phyloP scores from a whole-genome alignment of 2,113 vertebrate species.

The Phylloscopus trochilus region DNA sequence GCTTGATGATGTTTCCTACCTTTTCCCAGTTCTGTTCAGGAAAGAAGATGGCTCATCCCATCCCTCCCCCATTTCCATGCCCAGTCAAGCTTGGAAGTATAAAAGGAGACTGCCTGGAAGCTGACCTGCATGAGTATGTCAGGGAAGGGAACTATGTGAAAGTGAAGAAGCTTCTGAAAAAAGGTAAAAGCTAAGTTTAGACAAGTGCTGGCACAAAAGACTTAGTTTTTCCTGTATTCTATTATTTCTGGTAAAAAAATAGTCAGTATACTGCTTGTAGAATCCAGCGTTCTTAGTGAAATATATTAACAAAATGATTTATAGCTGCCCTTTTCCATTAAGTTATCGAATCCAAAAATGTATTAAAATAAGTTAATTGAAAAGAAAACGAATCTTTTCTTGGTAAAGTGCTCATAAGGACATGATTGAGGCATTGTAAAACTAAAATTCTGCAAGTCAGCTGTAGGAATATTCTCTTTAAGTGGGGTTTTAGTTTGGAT shows the following conservation, averaged over 20 bases:
- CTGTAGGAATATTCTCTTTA: not conserved
- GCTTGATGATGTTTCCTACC: rapidly evolving
- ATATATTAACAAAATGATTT: rapidly evolving
- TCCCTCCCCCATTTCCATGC: constrained; percentile 72
- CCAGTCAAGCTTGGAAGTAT: constrained; percentile 77
- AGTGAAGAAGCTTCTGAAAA: constrained; percentile 83
- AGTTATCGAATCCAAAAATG: rapidly evolving
- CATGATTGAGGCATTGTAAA: rapidly evolving
- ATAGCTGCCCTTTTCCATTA: not conserved
- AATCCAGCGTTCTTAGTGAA: not conserved
- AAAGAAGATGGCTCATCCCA: constrained; percentile 62
- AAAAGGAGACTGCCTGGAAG: constrained; percentile 69
- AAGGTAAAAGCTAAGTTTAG: constrained; percentile 68
- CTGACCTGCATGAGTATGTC: constrained; percentile 77
- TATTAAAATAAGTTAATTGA: not conserved
- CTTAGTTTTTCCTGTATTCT: rapidly evolving
- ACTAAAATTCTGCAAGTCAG: rapidly evolving
- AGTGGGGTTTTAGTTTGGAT: rapidly evolving
- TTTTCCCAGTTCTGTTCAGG: not conserved
- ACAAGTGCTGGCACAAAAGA: rapidly evolving
- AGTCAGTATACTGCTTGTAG: rapidly evolving
- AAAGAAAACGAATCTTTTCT: not conserved
- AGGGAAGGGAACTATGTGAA: constrained; percentile 74
- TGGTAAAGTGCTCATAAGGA: no score
- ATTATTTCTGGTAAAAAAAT: not conserved